phyloP scores from a whole-genome alignment of 1,140 invertebrate species.

The Brachionus sp. region DNA sequence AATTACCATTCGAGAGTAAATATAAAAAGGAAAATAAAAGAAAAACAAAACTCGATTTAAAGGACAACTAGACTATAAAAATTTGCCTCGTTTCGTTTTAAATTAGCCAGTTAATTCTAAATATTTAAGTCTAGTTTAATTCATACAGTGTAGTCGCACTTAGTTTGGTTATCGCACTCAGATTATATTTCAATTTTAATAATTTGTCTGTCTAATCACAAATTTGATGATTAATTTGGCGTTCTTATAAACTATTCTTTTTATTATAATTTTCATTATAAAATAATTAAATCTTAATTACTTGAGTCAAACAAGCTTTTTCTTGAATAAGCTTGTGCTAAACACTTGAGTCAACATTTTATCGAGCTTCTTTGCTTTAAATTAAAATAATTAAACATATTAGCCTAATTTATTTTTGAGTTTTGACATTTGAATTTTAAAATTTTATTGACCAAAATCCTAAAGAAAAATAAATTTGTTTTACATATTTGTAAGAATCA shows the following conservation, averaged over 20 bases:
- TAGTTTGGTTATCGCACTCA: background rate
- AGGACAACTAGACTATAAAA: constrained; percentile 41
- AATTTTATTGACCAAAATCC: too few species aligned
- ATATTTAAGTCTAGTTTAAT: constrained; percentile 33
- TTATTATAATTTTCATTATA: background rate
- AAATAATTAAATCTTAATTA: background rate
- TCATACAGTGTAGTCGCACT: background rate
- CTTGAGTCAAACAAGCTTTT: background rate
- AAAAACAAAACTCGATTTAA: constrained; percentile 5
- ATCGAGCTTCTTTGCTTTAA: too few species aligned
- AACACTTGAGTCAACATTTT: background rate
- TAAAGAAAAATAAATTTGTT: too few species aligned
- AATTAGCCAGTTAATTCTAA: constrained; percentile 32
- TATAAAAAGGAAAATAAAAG: background rate
- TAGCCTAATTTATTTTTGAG: too few species aligned
- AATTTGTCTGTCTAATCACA: background rate
- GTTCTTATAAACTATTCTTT: background rate
- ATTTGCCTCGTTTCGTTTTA: constrained; percentile 6
- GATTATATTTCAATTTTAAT: constrained; percentile 7
- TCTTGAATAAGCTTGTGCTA: background rate
- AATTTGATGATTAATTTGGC: background rate
- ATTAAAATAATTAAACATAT: too few species aligned
- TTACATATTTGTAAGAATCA: too few species aligned
- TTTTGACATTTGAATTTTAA: too few species aligned
- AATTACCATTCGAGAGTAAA: constrained; percentile 38